These are phyloP conservation scores for Todiramphus chloris DNA, from an alignment of 2,113 vertebrate genomes.

Conservation along the genomic window DNA sequence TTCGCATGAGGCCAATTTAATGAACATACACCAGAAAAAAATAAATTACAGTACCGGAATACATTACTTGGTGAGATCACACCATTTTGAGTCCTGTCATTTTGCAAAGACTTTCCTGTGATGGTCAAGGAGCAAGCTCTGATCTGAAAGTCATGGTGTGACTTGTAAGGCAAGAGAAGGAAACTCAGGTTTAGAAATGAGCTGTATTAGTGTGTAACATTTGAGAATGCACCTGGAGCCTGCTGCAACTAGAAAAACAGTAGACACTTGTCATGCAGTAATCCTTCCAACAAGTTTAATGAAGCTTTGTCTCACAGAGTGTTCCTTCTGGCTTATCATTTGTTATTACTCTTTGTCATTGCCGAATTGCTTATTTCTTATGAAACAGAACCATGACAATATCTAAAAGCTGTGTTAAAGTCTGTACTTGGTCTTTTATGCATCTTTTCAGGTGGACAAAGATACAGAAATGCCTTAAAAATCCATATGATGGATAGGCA, in stretches of 20 bases:
- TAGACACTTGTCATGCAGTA: background rate
- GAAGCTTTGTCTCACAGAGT: background rate
- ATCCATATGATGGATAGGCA: background rate
- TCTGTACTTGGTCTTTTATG: background rate
- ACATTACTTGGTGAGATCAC: background rate
- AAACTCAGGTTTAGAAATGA: background rate
- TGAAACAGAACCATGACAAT: background rate
- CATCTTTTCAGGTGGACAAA: background rate
- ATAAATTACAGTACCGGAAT: background rate
- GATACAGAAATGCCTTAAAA: background rate
- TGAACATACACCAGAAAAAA: background rate
- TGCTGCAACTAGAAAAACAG: conserved; percentile 11
- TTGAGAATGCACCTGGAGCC: conserved; percentile 29
- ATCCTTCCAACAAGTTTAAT: conserved; percentile 9
- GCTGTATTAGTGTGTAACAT: background rate
- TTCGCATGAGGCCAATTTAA: conserved; percentile 41
- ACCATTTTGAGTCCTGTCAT: background rate
- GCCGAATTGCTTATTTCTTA: background rate
- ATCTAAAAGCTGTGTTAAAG: background rate
- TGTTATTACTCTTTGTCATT: background rate
- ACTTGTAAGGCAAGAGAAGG: background rate
- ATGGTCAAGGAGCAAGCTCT: background rate
- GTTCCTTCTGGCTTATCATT: conserved; percentile 7
- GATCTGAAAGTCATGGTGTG: background rate
- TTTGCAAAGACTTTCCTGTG: background rate